Evolutionary conservation across 1,140 invertebrate species (phyloP), one percentile per base, ranked within the genome.

Genomic region (Drepana arcuata): DNA sequence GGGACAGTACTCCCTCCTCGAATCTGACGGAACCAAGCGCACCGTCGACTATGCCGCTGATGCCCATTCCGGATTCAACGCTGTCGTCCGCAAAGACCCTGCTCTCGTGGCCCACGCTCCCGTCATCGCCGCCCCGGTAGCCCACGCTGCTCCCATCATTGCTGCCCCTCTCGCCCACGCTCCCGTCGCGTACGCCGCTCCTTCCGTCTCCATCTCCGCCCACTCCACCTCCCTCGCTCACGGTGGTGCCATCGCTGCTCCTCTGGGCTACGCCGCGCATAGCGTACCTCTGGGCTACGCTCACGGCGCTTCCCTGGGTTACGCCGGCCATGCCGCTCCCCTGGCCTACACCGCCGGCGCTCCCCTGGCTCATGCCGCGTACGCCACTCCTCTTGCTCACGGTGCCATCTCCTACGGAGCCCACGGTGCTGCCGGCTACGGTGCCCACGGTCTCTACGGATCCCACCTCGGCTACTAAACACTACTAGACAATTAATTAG

Each of bases 1-100:
- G 36, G 87, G 88, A 30, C 67, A 73, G 41, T 84, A 84, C 61
- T 74, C 78, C 5, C 62, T 84, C 6, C 47, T 81, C 30, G 83
- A 85, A 30, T 78, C 84, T 23, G 84, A 85, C 39, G 84, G 84
- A 36, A 70, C 73, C 27, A 75, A 73, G 52, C 66, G 84, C 16
- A 84, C 72, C 14, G 84, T 85, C 1, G 79, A 85, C 54, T 84
- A 85, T 47, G 72, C 83, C 16, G 81, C 80, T 41, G 71, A 81
- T 45, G 63, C 53, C 11, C 71, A 78, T 43, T 65, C 46, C 30
- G 78, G 78, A 21, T 82, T 82, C 52, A 79, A 82, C 48, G 78
- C 78, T 13, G 51, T 74, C 24, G 78, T 82, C 15, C 63, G 69
- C 24, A 71, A 74, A 14, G 65, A 69, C 45, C 62, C 67, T 6